Base-by-base conservation (phyloP, 2,888 invertebrate species). In the Stenodera caucasica region DNA sequence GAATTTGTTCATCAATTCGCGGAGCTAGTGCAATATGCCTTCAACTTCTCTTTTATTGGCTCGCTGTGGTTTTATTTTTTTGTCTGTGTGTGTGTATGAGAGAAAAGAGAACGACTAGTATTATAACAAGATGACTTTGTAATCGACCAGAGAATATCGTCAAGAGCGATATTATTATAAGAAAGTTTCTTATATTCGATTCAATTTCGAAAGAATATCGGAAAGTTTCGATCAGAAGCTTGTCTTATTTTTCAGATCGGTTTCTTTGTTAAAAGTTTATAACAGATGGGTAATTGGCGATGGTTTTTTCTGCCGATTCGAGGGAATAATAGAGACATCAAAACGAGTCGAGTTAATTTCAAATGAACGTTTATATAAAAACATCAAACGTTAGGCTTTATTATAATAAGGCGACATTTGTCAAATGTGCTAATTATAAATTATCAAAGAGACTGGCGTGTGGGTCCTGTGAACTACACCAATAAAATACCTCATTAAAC, bases 1-100 rank as follows among this genome's bases (percentile, higher is more conserved):
- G 79, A 81, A 81, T 80, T 80, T 80, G 81, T 80, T 81, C 81
- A 81, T 81, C 81, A 81, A 81, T 81, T 81, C 78, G 77, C 80
- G 77, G 75, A 78, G 79, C 75, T 71, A 70, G 74, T 72, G 72
- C 69, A 74, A 73, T 72, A 73, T 71, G 70, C 66, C 59, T 50
- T 52, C 59, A 65, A 65, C 67, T 61, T 65, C 72, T 68, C 67
- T 71, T 74, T 74, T 74, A 72, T 72, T 74, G 72, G 74, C 66
- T 68, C 71, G 53, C 53, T 61, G 50, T n/a, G n/a, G n/a, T n/a
- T n/a, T n/a, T n/a, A n/a, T n/a, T n/a, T 12, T 45, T 15, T 45
- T 5, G 9, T 18, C 3, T 11, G 15, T 15, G 15, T 6, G 40
- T 14, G 1, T 14, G 11, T 9, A 45, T 21, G 21, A 21, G 1